phyloP scores from a whole-genome alignment of 2,797 vertebrate species.

The Picus viridis region DNA sequence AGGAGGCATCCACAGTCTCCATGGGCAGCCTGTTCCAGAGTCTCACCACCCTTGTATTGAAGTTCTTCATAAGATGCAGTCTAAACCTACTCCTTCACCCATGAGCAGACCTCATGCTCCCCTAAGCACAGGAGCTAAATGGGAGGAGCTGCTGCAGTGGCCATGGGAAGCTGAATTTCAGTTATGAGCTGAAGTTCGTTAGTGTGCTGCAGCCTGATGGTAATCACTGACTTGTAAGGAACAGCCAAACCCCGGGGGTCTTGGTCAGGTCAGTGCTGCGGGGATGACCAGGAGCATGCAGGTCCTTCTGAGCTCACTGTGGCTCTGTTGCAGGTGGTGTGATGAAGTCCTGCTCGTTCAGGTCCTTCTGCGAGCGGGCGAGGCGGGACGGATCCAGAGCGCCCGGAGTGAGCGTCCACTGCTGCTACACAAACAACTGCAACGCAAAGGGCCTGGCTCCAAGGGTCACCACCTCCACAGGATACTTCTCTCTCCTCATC shows the following conservation, averaged over 20 bases:
- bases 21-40: no score
- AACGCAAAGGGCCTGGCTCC: slow-evolving; percentile 79
- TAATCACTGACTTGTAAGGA: not conserved
- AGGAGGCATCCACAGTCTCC: no score
- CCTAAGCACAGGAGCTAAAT: no score
- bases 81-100: no score
- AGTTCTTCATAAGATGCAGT: no score
- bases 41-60: no score
- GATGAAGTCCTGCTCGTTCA: slow-evolving; percentile 92
- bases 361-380: slow-evolving; percentile 90
- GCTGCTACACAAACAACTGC: slow-evolving; percentile 90
- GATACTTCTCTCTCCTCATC: slow-evolving; percentile 73
- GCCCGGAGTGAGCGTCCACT: slow-evolving; percentile 85
- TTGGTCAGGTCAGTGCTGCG: not conserved
- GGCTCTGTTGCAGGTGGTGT: slow-evolving; percentile 81
- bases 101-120: no score
- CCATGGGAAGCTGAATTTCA: not conserved
- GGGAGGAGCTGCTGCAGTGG: no score
- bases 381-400: slow-evolving; percentile 84
- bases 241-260: fast-evolving
- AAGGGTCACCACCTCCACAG: slow-evolving; percentile 43
- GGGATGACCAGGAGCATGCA: fast-evolving
- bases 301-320: not conserved
- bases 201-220: not conserved
- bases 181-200: not conserved